A percentile compares a stretch with the other conserved stretches of the same genome.
phyloP scores from a whole-genome alignment of 2,113 vertebrate species.

The Caranx ignobilis region DNA sequence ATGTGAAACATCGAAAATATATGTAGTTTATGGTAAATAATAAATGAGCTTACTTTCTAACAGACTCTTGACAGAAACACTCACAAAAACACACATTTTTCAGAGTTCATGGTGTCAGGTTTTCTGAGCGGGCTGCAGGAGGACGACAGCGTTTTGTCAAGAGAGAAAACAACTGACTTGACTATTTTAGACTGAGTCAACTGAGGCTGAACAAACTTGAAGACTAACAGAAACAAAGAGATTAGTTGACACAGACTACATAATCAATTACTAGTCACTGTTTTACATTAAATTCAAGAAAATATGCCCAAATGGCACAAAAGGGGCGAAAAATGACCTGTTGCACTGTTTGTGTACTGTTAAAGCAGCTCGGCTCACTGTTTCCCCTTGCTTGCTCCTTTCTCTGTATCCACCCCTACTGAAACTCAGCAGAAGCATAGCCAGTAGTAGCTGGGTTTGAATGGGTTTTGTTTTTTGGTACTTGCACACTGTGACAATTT shows the following conservation, averaged over 20 bases:
- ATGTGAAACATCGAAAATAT: constrained; percentile 64
- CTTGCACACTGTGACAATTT: not conserved
- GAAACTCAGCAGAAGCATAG: too few species aligned
- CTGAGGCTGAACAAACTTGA: constrained; percentile 1
- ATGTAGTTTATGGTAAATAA: constrained; percentile 75
- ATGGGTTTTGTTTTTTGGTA: not conserved
- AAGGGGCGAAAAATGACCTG: too few species aligned
- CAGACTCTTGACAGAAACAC: constrained; percentile 45
- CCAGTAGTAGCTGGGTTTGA: too few species aligned
- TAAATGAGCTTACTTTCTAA: constrained; percentile 71
- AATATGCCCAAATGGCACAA: too few species aligned
- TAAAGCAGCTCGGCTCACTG: too few species aligned
- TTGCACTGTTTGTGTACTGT: too few species aligned
- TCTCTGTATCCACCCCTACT: not conserved
- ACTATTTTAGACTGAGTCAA: not conserved
- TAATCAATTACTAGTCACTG: not conserved
- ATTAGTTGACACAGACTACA: not conserved
- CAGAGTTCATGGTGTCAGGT: constrained; percentile 49
- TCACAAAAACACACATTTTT: constrained; percentile 4
- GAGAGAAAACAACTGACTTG: not conserved
- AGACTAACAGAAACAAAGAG: not conserved
- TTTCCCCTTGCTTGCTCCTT: too few species aligned
- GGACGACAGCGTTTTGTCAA: not conserved
- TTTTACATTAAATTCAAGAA: too few species aligned
- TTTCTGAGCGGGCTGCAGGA: not conserved